phyloP scores from a whole-genome alignment of 1,140 invertebrate species.

The Planococcus citri region DNA sequence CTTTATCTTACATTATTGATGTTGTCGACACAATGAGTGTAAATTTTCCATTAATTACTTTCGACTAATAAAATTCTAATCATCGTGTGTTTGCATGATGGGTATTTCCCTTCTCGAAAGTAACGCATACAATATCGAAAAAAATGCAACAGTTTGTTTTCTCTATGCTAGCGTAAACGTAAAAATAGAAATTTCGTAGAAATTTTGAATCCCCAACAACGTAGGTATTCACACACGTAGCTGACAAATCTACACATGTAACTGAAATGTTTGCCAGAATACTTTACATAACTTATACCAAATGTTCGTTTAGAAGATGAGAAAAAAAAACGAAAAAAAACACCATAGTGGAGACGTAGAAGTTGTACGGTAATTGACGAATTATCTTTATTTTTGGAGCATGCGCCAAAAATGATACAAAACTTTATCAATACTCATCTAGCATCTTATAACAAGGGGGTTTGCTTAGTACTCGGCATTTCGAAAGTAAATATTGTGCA shows the following conservation, averaged over 20 bases:
- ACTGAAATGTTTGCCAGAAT: not conserved
- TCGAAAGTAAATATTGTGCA: not conserved
- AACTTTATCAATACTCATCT: not conserved
- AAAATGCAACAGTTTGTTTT: not conserved
- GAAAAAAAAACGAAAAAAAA: too few relatives aligned
- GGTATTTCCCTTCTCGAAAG: too few relatives aligned
- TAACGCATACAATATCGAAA: too few relatives aligned
- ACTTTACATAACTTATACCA: not conserved
- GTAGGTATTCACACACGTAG: not conserved
- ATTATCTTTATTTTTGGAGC: not conserved
- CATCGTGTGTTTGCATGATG: too few relatives aligned
- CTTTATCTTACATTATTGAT: too few relatives aligned
- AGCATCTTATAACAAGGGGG: not conserved
- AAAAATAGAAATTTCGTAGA: not conserved
- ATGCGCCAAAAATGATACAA: conserved; percentile 1
- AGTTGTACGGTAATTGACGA: not conserved
- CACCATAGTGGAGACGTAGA: too few relatives aligned
- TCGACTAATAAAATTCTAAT: too few relatives aligned
- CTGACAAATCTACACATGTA: too few relatives aligned
- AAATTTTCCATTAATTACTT: too few relatives aligned
- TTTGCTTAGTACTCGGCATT: not conserved
- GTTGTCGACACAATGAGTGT: too few relatives aligned
- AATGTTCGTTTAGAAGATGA: not conserved
- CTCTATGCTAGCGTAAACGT: not conserved
- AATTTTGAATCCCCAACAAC: not conserved